Base-by-base conservation (phyloP, 1,140 invertebrate genomes). In the Platyscapa corneri region DNA sequence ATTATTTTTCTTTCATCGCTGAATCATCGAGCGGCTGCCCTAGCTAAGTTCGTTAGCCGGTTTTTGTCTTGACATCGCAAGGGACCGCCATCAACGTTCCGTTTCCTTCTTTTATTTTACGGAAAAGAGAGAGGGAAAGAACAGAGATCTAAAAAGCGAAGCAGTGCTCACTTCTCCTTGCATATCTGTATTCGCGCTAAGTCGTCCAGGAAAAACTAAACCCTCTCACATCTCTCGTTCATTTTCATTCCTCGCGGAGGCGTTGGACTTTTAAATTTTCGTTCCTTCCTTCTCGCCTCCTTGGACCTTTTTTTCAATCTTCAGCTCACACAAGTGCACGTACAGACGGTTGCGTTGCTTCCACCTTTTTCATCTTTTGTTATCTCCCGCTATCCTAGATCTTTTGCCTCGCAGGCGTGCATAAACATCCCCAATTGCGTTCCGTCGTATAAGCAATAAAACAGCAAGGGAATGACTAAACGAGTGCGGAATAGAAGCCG, bases 1-100 rank as follows among this genome's bases (percentile, higher is more conserved):
- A 83, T 76, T 83, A 83, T 83, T 76, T 76, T 83, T 75, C 72
- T 76, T 83, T 76, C 72, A 75, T 34, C 27, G 46, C 49, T 8
- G 32, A 75, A 64, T 88, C 86, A 87, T 86, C 87, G 88, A 88
- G 89, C 89, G 85, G 82, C 75, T 75, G 88, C 82, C 84, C 88
- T 7, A 85, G 79, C 89, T 92, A 93, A 93, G 90, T 91, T 93
- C 92, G 91, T 92, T 91, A 92, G 90, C 88, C 90, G 88, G 87
- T 90, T 89, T 90, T 92, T 93, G 91, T 92, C 90, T 91, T 88
- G 85, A 76, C 56, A 23, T 60, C 20, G 88, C 86, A 85, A 86
- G 83, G 87, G 80, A 83, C 85, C 86, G 82, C 84, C 88, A 88
- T 88, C 88, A 87, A 87, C 87, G 86, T 86, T 87, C 87, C 14